Conservation (phyloP, 2,113 vertebrate species). For the Zapus hudsonius region DNA sequence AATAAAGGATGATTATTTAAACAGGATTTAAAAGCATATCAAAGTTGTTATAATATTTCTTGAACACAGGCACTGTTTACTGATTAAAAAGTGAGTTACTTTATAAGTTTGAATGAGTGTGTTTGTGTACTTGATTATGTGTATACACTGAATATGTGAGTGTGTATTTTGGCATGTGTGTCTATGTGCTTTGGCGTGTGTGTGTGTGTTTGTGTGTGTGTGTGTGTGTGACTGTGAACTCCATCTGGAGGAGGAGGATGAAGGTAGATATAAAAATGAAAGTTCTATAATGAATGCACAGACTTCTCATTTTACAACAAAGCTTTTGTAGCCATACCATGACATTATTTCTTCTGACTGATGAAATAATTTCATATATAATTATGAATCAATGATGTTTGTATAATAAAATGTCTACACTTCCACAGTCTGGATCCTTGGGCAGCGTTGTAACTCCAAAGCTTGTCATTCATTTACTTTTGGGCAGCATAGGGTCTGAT, state of each 20-base stretch:
- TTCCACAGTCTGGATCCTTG: background rate
- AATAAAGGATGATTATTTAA: constrained; percentile 34
- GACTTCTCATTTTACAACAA: background rate
- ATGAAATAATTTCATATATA: background rate
- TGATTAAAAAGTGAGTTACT: background rate
- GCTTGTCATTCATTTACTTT: background rate
- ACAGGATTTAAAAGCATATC: background rate
- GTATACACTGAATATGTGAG: background rate
- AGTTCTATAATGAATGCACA: background rate
- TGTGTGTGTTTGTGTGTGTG: background rate
- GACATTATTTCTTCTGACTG: background rate
- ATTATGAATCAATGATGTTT: constrained; percentile 12
- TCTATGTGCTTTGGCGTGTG: no score
- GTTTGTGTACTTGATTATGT: background rate
- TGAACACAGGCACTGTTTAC: background rate
- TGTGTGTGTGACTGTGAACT: accelerated
- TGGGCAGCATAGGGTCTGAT: background rate
- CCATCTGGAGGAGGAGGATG: background rate
- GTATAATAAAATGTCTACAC: background rate
- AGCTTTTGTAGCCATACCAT: background rate
- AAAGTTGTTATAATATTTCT: background rate
- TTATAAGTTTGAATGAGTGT: background rate
- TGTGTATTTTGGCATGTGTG: background rate
- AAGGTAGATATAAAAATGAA: background rate
- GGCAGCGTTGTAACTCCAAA: background rate